Percentiles rank a stretch among this genome's conserved stretches.
phyloP scores from a whole-genome alignment of 2,113 vertebrate genomes.

The Ploceus nigricollis region DNA sequence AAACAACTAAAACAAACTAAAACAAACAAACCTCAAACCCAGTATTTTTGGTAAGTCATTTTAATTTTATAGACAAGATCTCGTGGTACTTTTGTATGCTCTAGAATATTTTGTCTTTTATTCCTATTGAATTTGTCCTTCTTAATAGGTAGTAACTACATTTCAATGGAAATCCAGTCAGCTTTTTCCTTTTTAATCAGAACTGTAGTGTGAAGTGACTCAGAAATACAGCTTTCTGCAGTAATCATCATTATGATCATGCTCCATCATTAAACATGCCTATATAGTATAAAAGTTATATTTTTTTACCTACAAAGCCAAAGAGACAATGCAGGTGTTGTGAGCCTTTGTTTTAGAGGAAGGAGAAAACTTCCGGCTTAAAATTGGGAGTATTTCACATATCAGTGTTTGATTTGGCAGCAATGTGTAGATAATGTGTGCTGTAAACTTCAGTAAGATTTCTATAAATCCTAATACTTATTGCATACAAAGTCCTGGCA shows the following conservation, averaged over 20 bases:
- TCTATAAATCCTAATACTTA: constrained; percentile 6
- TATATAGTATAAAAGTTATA: background rate
- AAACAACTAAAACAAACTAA: background rate
- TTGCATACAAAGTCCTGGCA: background rate
- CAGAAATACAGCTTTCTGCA: background rate
- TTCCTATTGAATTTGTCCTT: background rate
- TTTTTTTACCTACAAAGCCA: background rate
- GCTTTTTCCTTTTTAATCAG: background rate
- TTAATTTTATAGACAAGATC: background rate
- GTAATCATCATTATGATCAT: too few relatives aligned
- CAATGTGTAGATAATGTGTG: background rate
- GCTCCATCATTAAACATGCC: background rate
- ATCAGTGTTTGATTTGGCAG: background rate
- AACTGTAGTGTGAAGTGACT: background rate
- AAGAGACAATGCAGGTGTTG: background rate
- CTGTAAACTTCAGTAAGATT: background rate
- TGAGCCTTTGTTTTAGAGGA: background rate
- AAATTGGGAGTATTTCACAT: background rate
- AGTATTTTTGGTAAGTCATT: background rate
- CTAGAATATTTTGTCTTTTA: background rate
- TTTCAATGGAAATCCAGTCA: background rate
- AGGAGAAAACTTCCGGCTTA: background rate
- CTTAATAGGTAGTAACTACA: background rate
- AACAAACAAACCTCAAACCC: background rate
- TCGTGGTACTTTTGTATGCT: background rate